phyloP scores from a whole-genome alignment of 2,113 vertebrate species.

The Paraplagusia blochii region DNA sequence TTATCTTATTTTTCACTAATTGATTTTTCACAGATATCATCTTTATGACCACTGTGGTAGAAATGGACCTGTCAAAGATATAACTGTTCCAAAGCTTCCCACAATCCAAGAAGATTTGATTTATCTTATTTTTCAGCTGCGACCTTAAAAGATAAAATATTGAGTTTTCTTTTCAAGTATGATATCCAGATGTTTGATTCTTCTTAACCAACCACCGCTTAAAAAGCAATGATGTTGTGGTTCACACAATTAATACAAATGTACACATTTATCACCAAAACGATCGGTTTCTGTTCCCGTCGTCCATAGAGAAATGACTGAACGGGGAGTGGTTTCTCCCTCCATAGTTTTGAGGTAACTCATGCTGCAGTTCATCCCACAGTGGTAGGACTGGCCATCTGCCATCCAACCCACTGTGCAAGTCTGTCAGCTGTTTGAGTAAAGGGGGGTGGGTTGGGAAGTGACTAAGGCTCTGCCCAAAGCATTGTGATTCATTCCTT shows the following conservation, averaged over 20 bases:
- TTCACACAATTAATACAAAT: not conserved
- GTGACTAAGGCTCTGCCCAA: slow-evolving; percentile 17
- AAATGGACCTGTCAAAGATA: too few relatives aligned
- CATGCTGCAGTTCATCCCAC: slow-evolving; percentile 18
- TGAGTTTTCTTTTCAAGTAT: too few relatives aligned
- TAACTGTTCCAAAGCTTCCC: too few relatives aligned
- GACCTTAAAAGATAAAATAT: too few relatives aligned
- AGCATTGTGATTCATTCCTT: slow-evolving; percentile 46
- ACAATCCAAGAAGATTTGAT: too few relatives aligned
- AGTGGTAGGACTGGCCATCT: slow-evolving; percentile 24
- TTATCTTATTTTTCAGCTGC: too few relatives aligned
- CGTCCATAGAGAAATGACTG: not conserved
- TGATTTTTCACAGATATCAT: too few relatives aligned
- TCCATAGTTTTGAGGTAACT: slow-evolving; percentile 9
- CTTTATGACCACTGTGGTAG: too few relatives aligned
- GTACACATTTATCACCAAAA: not conserved
- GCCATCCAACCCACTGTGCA: slow-evolving; percentile 36
- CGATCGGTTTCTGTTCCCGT: not conserved
- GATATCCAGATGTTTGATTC: too few relatives aligned
- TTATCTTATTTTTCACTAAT: too few relatives aligned
- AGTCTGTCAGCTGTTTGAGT: slow-evolving; percentile 54
- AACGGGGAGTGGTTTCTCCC: not conserved
- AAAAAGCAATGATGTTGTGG: too few relatives aligned
- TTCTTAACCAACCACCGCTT: too few relatives aligned
- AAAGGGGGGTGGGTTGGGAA: slow-evolving; percentile 10